Conservation (phyloP, 2,888 invertebrate species). For the Synergus japonicus region DNA sequence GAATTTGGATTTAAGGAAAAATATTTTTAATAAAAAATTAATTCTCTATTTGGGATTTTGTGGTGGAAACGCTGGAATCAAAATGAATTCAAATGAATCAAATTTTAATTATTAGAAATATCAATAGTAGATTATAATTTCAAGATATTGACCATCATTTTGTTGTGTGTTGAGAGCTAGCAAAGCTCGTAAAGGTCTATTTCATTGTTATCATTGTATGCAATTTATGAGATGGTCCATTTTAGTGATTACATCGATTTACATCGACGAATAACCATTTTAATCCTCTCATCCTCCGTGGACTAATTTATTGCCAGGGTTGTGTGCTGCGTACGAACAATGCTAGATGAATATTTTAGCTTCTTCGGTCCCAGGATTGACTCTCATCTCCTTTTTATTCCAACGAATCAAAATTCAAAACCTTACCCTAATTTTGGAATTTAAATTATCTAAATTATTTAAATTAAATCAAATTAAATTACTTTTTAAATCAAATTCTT, state of each 20-base stretch:
- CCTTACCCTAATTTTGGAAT: background rate
- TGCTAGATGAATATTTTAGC: conserved; percentile 29
- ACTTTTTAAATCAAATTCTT: too few species aligned
- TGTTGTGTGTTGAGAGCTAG: background rate
- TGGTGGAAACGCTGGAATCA: background rate
- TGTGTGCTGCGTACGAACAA: conserved; percentile 20
- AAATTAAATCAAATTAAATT: too few species aligned
- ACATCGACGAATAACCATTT: conserved; percentile 22
- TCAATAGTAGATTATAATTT: background rate
- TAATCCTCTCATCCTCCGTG: conserved; percentile 16
- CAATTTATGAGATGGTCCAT: conserved; percentile 23
- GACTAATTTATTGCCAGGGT: conserved; percentile 34
- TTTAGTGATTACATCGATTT: conserved; percentile 20
- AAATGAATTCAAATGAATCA: background rate
- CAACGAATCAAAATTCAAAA: background rate
- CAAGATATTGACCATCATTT: background rate
- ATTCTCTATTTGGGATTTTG: background rate
- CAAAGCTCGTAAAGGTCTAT: conserved; percentile 13
- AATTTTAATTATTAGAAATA: conserved; percentile 2
- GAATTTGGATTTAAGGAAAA: background rate
- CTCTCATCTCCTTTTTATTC: conserved; percentile 7
- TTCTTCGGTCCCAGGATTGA: conserved; percentile 16
- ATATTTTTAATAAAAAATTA: background rate
- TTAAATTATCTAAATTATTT: background rate
- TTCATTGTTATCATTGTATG: conserved; percentile 20